Percentiles rank a stretch among this genome's conserved stretches.
These are phyloP conservation scores for Lepidurus arcticus DNA, from an alignment of 1,140 invertebrate genomes.

Conservation along the genomic window DNA sequence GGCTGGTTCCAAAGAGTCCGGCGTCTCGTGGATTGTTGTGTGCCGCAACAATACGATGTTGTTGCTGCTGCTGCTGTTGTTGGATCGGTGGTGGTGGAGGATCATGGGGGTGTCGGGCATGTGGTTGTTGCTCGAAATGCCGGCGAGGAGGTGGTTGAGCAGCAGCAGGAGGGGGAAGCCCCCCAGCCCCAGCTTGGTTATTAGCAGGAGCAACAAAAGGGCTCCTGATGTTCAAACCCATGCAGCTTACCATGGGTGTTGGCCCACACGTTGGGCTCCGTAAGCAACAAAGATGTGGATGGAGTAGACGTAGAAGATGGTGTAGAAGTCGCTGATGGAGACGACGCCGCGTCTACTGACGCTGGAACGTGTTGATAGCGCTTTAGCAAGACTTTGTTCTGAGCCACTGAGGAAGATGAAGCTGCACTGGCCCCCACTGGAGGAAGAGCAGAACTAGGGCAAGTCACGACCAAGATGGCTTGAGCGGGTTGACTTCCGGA, in stretches of 20 bases:
- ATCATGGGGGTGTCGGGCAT: not conserved
- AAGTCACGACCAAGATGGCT: not conserved
- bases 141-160: slow-evolving; percentile 22
- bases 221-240: slow-evolving; percentile 26
- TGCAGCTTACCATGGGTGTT: slow-evolving; percentile 30
- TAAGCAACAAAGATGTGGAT: not conserved
- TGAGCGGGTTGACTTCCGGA: not conserved
- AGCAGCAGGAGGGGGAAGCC: slow-evolving; percentile 28
- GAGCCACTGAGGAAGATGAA: too few relatives aligned
- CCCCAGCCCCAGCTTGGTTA: slow-evolving; percentile 29
- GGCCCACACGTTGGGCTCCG: slow-evolving; percentile 34
- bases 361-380: not conserved
- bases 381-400: not conserved
- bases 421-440: not conserved
- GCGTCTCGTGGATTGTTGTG: not conserved
- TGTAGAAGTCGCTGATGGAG: not conserved
- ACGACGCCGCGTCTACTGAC: not conserved
- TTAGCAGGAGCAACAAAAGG: slow-evolving; percentile 1
- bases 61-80: not conserved
- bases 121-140: slow-evolving; percentile 26
- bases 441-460: not conserved
- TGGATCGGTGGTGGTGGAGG: not conserved
- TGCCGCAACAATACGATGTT: not conserved
- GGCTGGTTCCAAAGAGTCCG: slow-evolving; percentile 3
- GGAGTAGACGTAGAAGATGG: not conserved